Percentiles rank a stretch among this genome's conserved stretches.
Conservation (phyloP, 2,888 invertebrate genomes). For the Rotaria magnacalcarata region DNA sequence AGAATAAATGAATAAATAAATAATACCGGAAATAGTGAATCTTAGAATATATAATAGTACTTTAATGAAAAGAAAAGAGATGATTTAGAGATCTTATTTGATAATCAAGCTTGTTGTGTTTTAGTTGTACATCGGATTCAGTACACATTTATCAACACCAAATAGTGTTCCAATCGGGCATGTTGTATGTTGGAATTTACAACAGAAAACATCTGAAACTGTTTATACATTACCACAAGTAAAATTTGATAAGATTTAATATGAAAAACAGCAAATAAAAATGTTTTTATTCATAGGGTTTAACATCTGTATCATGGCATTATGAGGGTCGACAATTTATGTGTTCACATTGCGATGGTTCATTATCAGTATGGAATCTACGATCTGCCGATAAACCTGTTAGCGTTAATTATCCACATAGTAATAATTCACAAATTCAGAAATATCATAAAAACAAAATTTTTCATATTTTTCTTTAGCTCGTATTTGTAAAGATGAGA, state of each 20-base stretch:
- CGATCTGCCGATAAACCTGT: conserved; percentile 73
- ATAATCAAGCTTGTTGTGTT: conserved; percentile 45
- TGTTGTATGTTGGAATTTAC: conserved; percentile 91
- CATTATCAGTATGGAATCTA: conserved; percentile 84
- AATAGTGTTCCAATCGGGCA: conserved; percentile 92
- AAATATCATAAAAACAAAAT: no score
- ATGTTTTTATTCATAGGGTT: conserved; percentile 61
- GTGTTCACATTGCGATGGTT: conserved; percentile 86
- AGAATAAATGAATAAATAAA: background rate
- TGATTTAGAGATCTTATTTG: background rate
- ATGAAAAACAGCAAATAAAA: background rate
- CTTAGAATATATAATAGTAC: background rate
- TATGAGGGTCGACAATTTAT: conserved; percentile 95
- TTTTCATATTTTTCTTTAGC: background rate
- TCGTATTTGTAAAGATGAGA: conserved; percentile 29
- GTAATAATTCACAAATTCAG: conserved; percentile 63
- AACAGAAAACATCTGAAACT: conserved; percentile 76
- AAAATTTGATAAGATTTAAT: conserved; percentile 31
- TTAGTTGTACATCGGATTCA: conserved; percentile 65
- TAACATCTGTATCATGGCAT: conserved; percentile 89
- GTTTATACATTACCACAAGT: conserved; percentile 50
- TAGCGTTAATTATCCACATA: conserved; percentile 81
- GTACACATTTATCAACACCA: conserved; percentile 60
- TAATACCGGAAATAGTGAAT: background rate
- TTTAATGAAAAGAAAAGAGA: background rate